These are phyloP conservation scores for Phytoseiulus persimilis DNA, from an alignment of 2,888 invertebrate genomes.

Conservation along the genomic window DNA sequence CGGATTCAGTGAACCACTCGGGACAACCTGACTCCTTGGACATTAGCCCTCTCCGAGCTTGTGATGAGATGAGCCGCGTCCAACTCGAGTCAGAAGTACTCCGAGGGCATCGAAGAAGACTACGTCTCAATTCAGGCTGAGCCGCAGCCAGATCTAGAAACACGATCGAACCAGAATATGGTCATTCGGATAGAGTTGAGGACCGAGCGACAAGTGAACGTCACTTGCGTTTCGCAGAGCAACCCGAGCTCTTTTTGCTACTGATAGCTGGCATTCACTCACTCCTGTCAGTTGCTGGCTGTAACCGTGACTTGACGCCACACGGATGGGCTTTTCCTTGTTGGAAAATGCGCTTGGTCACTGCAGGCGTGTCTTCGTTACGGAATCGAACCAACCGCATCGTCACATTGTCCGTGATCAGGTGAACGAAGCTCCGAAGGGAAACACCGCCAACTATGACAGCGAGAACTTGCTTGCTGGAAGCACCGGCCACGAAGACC, in stretches of 20 bases:
- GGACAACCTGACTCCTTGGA: no score
- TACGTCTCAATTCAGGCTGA: no score
- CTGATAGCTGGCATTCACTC: neutral
- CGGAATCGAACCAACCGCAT: neutral
- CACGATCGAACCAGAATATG: no score
- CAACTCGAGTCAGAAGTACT: no score
- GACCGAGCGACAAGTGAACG: no score
- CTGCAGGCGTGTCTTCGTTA: neutral
- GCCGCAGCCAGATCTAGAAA: no score
- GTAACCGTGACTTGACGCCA: neutral
- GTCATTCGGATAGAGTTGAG: no score
- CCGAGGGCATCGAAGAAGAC: no score
- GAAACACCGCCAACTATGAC: neutral
- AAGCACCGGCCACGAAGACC: neutral
- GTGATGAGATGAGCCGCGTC: no score
- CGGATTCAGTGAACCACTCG: no score
- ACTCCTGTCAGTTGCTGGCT: neutral
- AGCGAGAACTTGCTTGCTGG: neutral
- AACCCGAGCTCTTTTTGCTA: neutral
- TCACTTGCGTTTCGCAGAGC: neutral
- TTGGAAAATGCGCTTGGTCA: neutral
- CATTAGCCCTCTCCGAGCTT: no score
- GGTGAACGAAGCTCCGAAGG: neutral
- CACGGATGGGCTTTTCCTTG: neutral
- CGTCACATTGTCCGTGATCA: neutral